Base-by-base conservation (phyloP, 2,113 vertebrate species). In the Centropristis striata region DNA sequence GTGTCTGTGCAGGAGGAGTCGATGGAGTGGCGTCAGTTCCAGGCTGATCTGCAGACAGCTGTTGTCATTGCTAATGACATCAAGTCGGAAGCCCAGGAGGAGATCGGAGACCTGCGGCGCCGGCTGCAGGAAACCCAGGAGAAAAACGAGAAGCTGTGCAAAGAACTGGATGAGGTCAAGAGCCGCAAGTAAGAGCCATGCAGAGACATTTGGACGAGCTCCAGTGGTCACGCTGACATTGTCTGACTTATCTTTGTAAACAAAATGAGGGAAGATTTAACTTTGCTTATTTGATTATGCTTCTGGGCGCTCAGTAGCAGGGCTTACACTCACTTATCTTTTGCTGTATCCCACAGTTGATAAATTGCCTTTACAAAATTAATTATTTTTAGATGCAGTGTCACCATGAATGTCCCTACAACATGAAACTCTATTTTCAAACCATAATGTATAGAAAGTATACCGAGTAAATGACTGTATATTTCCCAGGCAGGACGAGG, bases 1-100 rank as follows among this genome's bases (percentile, higher is more conserved):
- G 64, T 72, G 12, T 0, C 65, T 69, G 37, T 7, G 0, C 28
- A 99, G 97, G 98, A 98, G 88, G 98, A 99, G 81, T 98, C 97
- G 1, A 97, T 97, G 1, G 98, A 99, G 44, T 99, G 98, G 98
- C 96, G 97, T 49, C 98, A 99, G 93, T 99, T 99, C 90, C 98
- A 99, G 87, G 97, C 98, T 18, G 98, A 99, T 72, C 94, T 99
- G 42, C 98, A 99, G 93, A 99, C 97, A 0, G 98, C 98, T 0
- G 98, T 99, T 51, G 98, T 99, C 39, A 99, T 99, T 32, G 98
- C 98, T 9, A 99, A 99, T 4, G 98, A 99, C 47, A 99, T 99
- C 68, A 99, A 99, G 76, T 98, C 97, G 0, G 98, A 99, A 88
- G 98, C 98, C 1, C 98, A 99, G 86, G 98, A 99, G 32, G 98